Evolutionary conservation across 2,797 vertebrate species (phyloP), one percentile per base, ranked within the genome.

Genomic region (Micrastur ruficollis): DNA sequence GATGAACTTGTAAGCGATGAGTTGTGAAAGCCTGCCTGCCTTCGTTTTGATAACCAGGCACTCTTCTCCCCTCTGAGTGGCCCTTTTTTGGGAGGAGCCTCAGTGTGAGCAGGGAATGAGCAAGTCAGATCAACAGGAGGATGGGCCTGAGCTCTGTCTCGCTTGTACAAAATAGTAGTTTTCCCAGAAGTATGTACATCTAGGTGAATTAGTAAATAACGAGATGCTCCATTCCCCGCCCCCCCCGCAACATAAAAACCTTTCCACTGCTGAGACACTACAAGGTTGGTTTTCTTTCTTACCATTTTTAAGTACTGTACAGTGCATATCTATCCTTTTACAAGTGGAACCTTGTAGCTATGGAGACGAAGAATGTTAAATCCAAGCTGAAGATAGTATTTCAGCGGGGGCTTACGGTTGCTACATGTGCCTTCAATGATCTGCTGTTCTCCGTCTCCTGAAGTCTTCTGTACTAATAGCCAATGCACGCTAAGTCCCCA

Each of bases 271-370:
- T 82, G 86, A 90, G 85, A 89, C 83, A 44, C 91, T 31, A 38
- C 32, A 36, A 62, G 73, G 56, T 56, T 36, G 36, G 36, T n/a
- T 55, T 62, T 58, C 72, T 80, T 44, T 4, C 70, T 62, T 27
- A 42, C 71, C 91, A 68, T 89, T 91, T 93, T 83, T 56, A 93
- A 95, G 90, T 65, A 63, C 79, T 61, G 81, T 72, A 86, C 44
- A 65, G 72, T 58, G 91, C 82, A 17, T 62, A 49, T 96, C 92
- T 93, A 76, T 81, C 93, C 85, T 94, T 80, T 94, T 68, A 94
- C 93, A 94, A 96, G 95, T 66, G 92, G 87, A 97, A 95, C 91
- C 94, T 96, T 66, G 97, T 97, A 97, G 96, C 97, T 97, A 97
- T 97, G 97, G 97, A 97, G 97, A 97, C 93, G 8, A 96, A 86